Conservation (phyloP, 2,113 vertebrate species). For the Pollachius pollachius region DNA sequence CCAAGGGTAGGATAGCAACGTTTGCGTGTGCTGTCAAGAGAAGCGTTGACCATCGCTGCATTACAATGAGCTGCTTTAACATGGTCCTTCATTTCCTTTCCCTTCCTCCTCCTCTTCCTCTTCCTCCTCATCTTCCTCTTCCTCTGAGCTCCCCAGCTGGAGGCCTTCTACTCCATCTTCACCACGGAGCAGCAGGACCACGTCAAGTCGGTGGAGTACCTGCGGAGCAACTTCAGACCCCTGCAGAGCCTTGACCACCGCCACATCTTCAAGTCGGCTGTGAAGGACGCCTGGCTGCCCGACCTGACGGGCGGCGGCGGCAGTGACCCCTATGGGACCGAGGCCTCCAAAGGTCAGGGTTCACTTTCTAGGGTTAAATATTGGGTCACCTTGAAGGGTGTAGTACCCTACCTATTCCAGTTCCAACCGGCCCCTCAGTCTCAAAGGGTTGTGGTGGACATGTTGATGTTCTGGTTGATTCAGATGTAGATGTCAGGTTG, state of each 20-base stretch:
- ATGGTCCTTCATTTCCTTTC: too few relatives aligned
- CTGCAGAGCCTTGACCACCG: constrained; percentile 85
- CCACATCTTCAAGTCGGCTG: constrained; percentile 87
- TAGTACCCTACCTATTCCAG: background rate
- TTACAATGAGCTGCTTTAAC: too few relatives aligned
- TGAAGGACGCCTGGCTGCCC: constrained; percentile 90
- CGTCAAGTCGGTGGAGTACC: constrained; percentile 94
- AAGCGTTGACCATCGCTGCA: too few relatives aligned
- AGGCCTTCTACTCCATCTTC: constrained; percentile 98
- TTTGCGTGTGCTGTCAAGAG: too few relatives aligned
- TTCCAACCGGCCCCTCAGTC: background rate
- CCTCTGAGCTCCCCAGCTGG: constrained; percentile 74
- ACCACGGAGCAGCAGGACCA: constrained; percentile 98
- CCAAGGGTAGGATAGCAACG: too few relatives aligned
- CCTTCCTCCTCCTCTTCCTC: too few relatives aligned
- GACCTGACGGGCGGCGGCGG: constrained; percentile 83
- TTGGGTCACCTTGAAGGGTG: background rate
- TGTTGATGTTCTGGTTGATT: background rate
- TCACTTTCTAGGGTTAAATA: background rate
- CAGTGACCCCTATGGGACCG: constrained; percentile 84
- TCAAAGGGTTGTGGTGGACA: background rate
- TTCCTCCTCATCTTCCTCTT: too few relatives aligned
- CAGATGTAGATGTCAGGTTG: too few relatives aligned
- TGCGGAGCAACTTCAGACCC: constrained; percentile 94
- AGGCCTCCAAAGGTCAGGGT: constrained; percentile 89